phyloP scores from a whole-genome alignment of 1,140 invertebrate genomes.

The Temnothorax nylanderi region DNA sequence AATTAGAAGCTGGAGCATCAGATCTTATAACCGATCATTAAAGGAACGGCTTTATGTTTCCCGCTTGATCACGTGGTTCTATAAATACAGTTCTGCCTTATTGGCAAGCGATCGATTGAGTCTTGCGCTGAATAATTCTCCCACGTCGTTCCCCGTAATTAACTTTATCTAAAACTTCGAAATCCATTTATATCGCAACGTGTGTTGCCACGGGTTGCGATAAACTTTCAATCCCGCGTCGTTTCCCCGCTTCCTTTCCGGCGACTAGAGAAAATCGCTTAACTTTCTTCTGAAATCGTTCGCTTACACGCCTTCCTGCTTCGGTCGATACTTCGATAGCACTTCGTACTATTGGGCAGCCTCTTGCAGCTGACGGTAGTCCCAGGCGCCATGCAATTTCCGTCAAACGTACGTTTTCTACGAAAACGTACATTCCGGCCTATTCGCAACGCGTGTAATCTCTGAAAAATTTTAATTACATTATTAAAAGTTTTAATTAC shows the following conservation, averaged over 20 bases:
- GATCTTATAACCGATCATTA: neutral
- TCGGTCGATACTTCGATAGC: constrained; percentile 26
- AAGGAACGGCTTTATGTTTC: neutral
- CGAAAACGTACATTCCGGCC: no score
- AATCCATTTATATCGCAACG: neutral
- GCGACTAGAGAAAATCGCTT: constrained; percentile 11
- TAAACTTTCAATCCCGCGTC: constrained; percentile 4
- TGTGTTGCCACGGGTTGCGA: neutral
- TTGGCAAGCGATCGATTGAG: neutral
- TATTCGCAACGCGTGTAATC: neutral
- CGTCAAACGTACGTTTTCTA: neutral
- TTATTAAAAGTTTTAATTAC: neutral
- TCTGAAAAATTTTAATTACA: neutral
- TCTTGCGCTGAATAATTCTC: neutral
- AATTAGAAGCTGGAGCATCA: neutral
- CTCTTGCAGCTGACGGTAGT: neutral
- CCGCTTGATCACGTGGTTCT: neutral
- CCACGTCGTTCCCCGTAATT: neutral
- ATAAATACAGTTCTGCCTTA: neutral
- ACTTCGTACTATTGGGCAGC: constrained; percentile 6
- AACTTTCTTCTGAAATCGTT: constrained; percentile 3
- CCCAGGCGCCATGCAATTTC: neutral
- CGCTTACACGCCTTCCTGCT: neutral
- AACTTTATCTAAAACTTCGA: neutral
- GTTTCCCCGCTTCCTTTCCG: neutral